Evolutionary conservation across 2,797 vertebrate genomes (phyloP).

Genomic region (Sus cebifrons): DNA sequence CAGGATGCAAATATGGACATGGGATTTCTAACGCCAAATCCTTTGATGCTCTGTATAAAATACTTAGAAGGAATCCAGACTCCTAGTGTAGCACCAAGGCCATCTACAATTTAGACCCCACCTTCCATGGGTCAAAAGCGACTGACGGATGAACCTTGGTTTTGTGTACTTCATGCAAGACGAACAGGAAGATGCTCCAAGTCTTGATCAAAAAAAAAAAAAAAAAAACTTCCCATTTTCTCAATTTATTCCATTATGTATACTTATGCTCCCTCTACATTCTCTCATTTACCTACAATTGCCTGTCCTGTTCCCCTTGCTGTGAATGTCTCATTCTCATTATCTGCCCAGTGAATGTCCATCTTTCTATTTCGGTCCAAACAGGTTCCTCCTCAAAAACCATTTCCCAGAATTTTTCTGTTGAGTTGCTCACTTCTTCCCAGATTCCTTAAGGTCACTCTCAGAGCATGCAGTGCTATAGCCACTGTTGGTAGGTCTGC

Average conservation of each 20-base stretch:
- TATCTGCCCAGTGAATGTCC: not conserved
- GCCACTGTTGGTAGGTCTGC: too few relatives aligned
- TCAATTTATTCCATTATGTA: not conserved
- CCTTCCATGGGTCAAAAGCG: not conserved
- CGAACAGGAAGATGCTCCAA: not conserved
- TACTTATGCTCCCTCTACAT: not conserved
- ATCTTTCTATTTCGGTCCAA: not conserved
- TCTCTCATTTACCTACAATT: not conserved
- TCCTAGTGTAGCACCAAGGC: not conserved
- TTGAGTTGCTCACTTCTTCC: not conserved
- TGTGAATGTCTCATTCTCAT: not conserved
- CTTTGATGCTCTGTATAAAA: not conserved
- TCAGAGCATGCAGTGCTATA: not conserved
- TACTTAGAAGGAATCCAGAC: not conserved
- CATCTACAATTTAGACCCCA: not conserved
- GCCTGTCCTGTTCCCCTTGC: not conserved
- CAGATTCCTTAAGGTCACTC: not conserved
- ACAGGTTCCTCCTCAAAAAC: not conserved
- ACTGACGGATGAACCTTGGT: not conserved
- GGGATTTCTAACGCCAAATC: not conserved
- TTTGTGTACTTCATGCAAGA: not conserved
- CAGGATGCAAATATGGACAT: slow-evolving; percentile 40
- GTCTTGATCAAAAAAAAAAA: not conserved
- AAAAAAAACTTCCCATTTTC: not conserved
- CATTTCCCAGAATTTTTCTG: not conserved